Evolutionary conservation across 2,888 invertebrate genomes (phyloP).

Genomic region (Drosophila prolongata): DNA sequence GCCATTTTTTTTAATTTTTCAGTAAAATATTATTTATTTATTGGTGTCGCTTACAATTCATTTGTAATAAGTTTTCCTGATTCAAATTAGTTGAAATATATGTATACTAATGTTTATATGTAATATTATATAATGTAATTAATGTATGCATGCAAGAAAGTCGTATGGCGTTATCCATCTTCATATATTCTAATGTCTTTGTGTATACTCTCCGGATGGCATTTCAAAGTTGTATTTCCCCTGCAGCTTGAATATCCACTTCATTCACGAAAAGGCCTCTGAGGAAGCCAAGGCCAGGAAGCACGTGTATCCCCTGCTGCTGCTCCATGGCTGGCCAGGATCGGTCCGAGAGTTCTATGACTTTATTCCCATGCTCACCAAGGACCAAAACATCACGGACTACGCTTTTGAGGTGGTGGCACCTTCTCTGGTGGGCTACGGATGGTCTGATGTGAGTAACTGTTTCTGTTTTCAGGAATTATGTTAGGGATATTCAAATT

Average conservation of each 20-base stretch:
- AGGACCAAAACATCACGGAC: conserved; percentile 85
- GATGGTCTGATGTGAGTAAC: conserved; percentile 87
- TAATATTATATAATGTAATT: too few relatives aligned
- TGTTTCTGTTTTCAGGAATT: too few relatives aligned
- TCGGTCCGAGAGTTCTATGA: conserved; percentile 92
- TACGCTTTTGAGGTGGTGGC: conserved; percentile 89
- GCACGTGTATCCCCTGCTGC: conserved; percentile 87
- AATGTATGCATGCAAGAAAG: too few relatives aligned
- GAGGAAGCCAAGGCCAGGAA: conserved; percentile 83
- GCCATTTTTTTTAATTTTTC: too few relatives aligned
- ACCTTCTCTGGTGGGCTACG: conserved; percentile 89
- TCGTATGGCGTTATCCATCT: too few relatives aligned
- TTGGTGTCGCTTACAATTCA: too few relatives aligned
- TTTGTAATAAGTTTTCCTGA: too few relatives aligned
- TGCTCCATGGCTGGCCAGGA: conserved; percentile 96
- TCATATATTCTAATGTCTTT: too few relatives aligned
- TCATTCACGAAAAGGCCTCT: conserved; percentile 86
- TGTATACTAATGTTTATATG: too few relatives aligned
- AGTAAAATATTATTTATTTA: too few relatives aligned
- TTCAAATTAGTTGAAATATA: too few relatives aligned
- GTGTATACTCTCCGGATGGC: background rate
- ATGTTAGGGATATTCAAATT: too few relatives aligned
- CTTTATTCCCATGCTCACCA: conserved; percentile 88
- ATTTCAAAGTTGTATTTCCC: background rate
- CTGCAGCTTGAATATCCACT: conserved; percentile 88